These are phyloP conservation scores for Diarsia mendica DNA, from an alignment of 2,888 invertebrate genomes.

Conservation along the genomic window DNA sequence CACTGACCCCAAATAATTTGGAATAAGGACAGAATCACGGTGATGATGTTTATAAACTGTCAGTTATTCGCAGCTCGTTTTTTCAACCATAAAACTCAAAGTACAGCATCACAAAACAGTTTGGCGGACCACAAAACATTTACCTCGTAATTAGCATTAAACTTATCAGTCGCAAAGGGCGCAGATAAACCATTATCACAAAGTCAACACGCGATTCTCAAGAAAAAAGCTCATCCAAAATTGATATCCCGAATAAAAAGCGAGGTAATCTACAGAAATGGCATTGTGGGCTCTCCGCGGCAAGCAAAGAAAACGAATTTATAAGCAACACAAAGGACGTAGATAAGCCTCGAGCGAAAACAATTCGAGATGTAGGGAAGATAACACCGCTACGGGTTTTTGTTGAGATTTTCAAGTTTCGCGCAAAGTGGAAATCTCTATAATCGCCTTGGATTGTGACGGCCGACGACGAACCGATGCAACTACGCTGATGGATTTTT, in stretches of 20 bases:
- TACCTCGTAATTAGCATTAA: constrained; percentile 58
- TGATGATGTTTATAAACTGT: neutral
- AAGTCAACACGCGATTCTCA: constrained; percentile 62
- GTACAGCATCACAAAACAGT: constrained; percentile 32
- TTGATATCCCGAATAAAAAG: constrained; percentile 69
- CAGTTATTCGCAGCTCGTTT: neutral
- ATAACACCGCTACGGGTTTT: constrained; percentile 70
- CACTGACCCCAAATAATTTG: neutral
- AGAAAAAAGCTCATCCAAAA: constrained; percentile 65
- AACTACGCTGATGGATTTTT: constrained; percentile 66
- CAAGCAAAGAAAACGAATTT: constrained; percentile 74
- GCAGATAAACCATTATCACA: constrained; percentile 60
- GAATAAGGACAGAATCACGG: neutral
- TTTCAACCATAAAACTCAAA: constrained; percentile 24
- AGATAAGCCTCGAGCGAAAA: constrained; percentile 77
- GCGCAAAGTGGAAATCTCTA: constrained; percentile 68
- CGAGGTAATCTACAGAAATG: constrained; percentile 68
- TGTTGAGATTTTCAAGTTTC: constrained; percentile 69
- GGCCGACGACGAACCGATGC: constrained; percentile 64
- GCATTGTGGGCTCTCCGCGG: constrained; percentile 65
- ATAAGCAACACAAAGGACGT: constrained; percentile 72
- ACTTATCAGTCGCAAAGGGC: constrained; percentile 54
- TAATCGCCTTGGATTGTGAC: constrained; percentile 71
- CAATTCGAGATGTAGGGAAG: constrained; percentile 73
- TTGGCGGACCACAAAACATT: constrained; percentile 52